A percentile compares a stretch with the other conserved stretches of the same genome.
Conservation (phyloP, 2,113 vertebrate species). For the Mastomys coucha region DNA sequence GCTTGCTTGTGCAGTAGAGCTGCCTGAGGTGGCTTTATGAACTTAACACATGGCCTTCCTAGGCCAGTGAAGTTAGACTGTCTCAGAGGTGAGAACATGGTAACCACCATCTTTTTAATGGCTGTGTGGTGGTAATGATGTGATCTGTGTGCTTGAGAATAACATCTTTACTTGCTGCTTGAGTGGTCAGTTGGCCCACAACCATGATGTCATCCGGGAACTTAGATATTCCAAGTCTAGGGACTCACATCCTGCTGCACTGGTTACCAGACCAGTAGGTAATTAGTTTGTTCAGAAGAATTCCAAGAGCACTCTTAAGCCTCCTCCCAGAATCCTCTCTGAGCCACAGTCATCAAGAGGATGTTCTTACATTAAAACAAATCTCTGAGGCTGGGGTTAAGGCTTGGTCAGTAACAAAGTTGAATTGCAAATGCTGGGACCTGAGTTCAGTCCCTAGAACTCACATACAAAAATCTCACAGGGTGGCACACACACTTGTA, state of each 20-base stretch:
- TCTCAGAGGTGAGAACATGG: background rate
- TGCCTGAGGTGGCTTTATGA: background rate
- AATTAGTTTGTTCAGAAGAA: background rate
- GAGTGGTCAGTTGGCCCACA: background rate
- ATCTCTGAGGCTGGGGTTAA: background rate
- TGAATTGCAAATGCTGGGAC: background rate
- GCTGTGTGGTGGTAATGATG: background rate
- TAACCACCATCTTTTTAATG: background rate
- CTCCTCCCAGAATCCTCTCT: background rate
- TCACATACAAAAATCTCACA: background rate
- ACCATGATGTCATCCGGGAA: background rate
- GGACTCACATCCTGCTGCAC: background rate
- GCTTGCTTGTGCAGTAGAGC: background rate
- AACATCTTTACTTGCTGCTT: background rate
- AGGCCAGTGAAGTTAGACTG: background rate
- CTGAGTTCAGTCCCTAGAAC: background rate
- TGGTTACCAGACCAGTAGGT: background rate
- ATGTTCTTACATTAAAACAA: background rate
- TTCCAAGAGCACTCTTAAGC: background rate
- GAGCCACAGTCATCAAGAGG: background rate
- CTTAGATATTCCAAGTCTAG: background rate
- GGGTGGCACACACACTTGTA: background rate
- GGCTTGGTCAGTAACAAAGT: background rate
- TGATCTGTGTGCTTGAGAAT: background rate
- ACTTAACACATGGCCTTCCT: background rate